Conservation (phyloP, 2,888 invertebrate genomes). For the Antheraea yamamai region DNA sequence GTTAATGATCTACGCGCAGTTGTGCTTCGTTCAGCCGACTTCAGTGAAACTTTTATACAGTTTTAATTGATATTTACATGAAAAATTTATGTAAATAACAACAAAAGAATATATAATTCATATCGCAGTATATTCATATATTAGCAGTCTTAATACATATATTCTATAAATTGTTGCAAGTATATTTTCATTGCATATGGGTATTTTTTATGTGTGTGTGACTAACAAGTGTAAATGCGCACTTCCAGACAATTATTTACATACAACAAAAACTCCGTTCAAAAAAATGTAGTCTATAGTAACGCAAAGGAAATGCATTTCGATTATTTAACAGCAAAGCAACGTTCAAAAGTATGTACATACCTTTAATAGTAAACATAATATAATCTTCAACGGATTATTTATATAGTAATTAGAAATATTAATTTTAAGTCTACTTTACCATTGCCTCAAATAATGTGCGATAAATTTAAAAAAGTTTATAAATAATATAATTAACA, state of each 20-base stretch:
- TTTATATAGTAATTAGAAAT: background rate
- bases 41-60: background rate
- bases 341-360: too few relatives aligned
- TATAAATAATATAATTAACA: background rate
- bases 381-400: background rate
- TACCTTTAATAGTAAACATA: too few relatives aligned
- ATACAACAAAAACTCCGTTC: background rate
- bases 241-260: background rate
- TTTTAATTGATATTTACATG: background rate
- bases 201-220: background rate
- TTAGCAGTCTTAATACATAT: too few relatives aligned
- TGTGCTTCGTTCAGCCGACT: background rate
- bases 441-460: background rate
- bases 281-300: background rate
- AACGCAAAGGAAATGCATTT: too few relatives aligned
- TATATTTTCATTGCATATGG: background rate
- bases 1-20: background rate
- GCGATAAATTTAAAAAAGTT: background rate
- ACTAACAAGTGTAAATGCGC: background rate
- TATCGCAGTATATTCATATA: too few relatives aligned
- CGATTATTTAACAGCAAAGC: too few relatives aligned
- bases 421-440: background rate
- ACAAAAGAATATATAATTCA: background rate
- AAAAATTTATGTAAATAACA: background rate
- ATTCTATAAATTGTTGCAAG: background rate